A percentile compares a stretch with the other conserved stretches of the same genome.
phyloP scores from a whole-genome alignment of 2,113 vertebrate species.

The Dipodomys merriami region DNA sequence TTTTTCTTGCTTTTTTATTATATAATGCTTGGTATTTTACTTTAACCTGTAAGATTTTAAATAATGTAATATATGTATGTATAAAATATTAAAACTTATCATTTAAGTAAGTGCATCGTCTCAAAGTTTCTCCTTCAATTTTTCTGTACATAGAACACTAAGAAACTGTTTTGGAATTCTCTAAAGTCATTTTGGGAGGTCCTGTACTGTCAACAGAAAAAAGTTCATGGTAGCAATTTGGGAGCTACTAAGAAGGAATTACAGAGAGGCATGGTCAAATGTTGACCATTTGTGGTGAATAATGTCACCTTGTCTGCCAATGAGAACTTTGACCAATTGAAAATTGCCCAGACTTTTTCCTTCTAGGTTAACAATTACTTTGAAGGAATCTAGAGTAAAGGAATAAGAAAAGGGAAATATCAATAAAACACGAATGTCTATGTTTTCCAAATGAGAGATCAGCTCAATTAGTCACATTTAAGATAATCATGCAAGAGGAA shows the following conservation, averaged over 20 bases:
- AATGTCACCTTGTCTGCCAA: neutral
- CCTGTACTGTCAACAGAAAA: neutral
- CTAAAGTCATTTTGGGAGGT: neutral
- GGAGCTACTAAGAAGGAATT: neutral
- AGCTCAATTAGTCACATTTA: neutral
- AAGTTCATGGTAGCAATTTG: neutral
- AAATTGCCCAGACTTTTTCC: neutral
- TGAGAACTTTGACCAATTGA: neutral
- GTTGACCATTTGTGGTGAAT: neutral
- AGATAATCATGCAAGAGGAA: slow-evolving; percentile 26
- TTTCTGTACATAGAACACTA: neutral
- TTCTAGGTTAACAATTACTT: neutral
- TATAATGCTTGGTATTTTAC: neutral
- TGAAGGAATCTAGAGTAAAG: slow-evolving; percentile 23
- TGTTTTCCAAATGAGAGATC: slow-evolving; percentile 9
- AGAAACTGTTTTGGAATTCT: slow-evolving; percentile 43
- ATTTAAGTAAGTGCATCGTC: neutral
- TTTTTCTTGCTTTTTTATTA: slow-evolving; percentile 10
- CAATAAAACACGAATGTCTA: neutral
- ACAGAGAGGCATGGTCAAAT: neutral
- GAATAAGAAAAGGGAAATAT: slow-evolving; percentile 13
- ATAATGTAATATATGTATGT: neutral
- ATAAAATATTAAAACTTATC: slow-evolving; percentile 17
- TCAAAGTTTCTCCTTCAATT: neutral
- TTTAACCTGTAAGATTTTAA: slow-evolving; percentile 18